Base-by-base conservation (phyloP, 2,113 vertebrate genomes). In the Thomomys bottae region DNA sequence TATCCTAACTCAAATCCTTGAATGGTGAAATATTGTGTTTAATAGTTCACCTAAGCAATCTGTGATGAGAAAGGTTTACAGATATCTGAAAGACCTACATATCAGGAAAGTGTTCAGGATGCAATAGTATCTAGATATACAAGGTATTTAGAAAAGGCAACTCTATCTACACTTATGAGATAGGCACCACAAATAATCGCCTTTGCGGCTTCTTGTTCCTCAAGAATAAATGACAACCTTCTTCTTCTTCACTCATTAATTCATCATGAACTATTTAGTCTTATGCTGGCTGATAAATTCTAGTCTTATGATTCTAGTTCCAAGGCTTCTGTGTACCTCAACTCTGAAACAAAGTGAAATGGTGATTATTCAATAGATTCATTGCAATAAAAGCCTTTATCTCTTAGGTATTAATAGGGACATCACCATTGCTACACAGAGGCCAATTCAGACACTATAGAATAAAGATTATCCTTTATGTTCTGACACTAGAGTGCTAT, bases 211-310 rank as follows among this genome's bases (percentile, higher is more conserved):
- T 84, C n/a, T 84, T 84, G 8, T 79, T 10, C 23, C 36, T 93
- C 18, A 71, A 85, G 64, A n/a, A 34, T 36, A 76, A 40, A 63
- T 77, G 42, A 71, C 20, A 80, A 64, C 66, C 9, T 34, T 78
- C n/a, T 84, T 78, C n/a, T 84, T 90, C 38, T 85, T 92, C 18
- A 57, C n/a, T 78, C 30, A 32, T 59, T 91, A 49, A 84, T 30
- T 17, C 3, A 64, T 1, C 59, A 24, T 23, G 80, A 5, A 63
- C 5, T 36, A 57, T 21, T 86, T 59, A 72, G 32, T 63, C 68
- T 8, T 78, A 24, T 36, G 21, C 8, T 40, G 23, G 34, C 9
- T 42, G 9, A 23, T 32, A 70, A n/a, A 66, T 85, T 63, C 36
- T n/a, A n/a, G n/a, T n/a, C n/a, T n/a, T n/a, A 70, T 49, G 49